Evolutionary conservation across 2,113 vertebrate species (phyloP).

Genomic region (Anoplopoma fimbria): DNA sequence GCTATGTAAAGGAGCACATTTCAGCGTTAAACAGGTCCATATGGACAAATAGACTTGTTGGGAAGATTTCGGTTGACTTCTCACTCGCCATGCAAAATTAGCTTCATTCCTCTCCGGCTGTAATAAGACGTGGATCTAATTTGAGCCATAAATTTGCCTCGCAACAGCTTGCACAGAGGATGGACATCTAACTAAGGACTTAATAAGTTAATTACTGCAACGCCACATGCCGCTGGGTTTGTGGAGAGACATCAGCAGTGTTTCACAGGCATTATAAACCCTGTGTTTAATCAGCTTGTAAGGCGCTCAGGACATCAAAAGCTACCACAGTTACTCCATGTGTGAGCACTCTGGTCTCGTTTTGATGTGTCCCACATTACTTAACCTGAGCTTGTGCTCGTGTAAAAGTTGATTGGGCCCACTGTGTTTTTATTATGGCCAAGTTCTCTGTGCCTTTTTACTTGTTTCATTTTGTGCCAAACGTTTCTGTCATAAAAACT

Average conservation of each 20-base stretch:
- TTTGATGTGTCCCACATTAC: constrained; percentile 17
- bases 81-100: constrained; percentile 59
- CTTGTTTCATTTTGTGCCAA: constrained; percentile 43
- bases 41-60: constrained; percentile 70
- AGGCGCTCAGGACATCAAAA: constrained; percentile 66
- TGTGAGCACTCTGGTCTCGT: constrained; percentile 57
- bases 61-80: constrained; percentile 47
- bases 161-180: constrained; percentile 52
- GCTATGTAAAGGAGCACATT: constrained; percentile 64
- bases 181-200: constrained; percentile 45
- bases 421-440: constrained; percentile 26
- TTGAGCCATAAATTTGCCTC: constrained; percentile 59
- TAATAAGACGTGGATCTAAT: constrained; percentile 57
- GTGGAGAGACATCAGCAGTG: constrained; percentile 31
- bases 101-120: constrained; percentile 47
- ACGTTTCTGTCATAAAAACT: constrained; percentile 32
- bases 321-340: constrained; percentile 56
- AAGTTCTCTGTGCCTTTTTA: background rate
- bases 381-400: constrained; percentile 31
- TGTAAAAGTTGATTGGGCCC: constrained; percentile 41
- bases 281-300: constrained; percentile 62
- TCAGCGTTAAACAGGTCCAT: constrained; percentile 73
- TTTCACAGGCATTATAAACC: constrained; percentile 53
- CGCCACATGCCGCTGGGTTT: constrained; percentile 44
- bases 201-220: constrained; percentile 68